These are phyloP conservation scores for Epicauta chinensis DNA, from an alignment of 1,140 invertebrate genomes.

Conservation along the genomic window DNA sequence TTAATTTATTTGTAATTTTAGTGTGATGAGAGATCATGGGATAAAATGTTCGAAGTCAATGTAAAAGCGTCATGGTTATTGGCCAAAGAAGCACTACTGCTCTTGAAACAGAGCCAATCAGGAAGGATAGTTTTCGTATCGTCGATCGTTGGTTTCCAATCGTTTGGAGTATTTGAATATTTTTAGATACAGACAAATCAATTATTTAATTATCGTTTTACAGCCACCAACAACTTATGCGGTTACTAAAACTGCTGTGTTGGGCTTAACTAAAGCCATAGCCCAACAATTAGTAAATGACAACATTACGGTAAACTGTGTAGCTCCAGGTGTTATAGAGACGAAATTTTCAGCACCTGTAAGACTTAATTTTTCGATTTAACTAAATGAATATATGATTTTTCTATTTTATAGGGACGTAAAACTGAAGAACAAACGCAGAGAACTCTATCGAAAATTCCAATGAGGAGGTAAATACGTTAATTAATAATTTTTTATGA, in stretches of 20 bases:
- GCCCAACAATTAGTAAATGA: constrained; percentile 63
- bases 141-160: no score
- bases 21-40: constrained; percentile 78
- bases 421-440: no score
- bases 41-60: constrained; percentile 96
- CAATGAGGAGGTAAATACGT: constrained; percentile 18
- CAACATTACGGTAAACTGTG: constrained; percentile 87
- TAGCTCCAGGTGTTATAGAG: constrained; percentile 87
- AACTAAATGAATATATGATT: no score
- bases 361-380: constrained; percentile 41
- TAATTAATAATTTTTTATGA: no score
- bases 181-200: background rate
- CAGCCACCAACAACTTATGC: constrained; percentile 86
- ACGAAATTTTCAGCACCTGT: constrained; percentile 84
- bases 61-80: constrained; percentile 85
- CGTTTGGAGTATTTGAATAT: no score
- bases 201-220: background rate
- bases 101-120: constrained; percentile 66
- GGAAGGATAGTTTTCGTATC: no score
- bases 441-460: constrained; percentile 16
- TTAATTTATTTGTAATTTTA: constrained; percentile 40
- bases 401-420: no score
- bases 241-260: constrained; percentile 88
- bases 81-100: constrained; percentile 80
- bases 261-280: constrained; percentile 81